Percentiles rank a stretch among this genome's conserved stretches.
Evolutionary conservation across 1,140 invertebrate species (phyloP).

Genomic region (Streblospio benedicti): DNA sequence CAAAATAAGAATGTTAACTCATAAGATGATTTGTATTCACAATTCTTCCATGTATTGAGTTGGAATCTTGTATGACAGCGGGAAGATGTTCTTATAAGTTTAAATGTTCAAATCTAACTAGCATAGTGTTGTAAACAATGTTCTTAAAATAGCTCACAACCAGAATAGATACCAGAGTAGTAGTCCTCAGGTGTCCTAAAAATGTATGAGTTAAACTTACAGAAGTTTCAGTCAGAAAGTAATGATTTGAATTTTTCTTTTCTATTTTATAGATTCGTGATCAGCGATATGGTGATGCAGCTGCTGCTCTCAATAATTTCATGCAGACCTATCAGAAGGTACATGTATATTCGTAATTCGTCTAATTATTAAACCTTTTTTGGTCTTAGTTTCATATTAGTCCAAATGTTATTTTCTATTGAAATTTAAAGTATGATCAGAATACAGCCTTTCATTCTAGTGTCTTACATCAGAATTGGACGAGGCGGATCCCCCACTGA

Average conservation of each 20-base stretch:
- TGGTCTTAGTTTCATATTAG: background rate
- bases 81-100: background rate
- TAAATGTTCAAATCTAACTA: background rate
- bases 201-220: background rate
- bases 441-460: background rate
- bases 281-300: slow-evolving; percentile 75
- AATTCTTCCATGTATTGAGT: no score
- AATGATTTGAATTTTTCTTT: slow-evolving; percentile 12
- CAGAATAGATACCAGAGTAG: background rate
- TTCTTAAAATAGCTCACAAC: background rate
- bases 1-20: no score
- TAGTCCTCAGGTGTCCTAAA: background rate
- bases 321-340: slow-evolving; percentile 58
- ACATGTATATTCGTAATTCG: slow-evolving; percentile 27
- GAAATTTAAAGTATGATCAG: slow-evolving; percentile 4
- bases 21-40: no score
- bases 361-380: background rate
- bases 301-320: slow-evolving; percentile 68
- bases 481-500: no score
- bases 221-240: no score
- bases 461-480: slow-evolving; percentile 3
- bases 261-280: slow-evolving; percentile 75
- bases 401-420: background rate
- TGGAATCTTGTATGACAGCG: no score
- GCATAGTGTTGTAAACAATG: background rate